Evolutionary conservation across 2,888 invertebrate genomes (phyloP).

Genomic region (Chaitophorus viminalis): DNA sequence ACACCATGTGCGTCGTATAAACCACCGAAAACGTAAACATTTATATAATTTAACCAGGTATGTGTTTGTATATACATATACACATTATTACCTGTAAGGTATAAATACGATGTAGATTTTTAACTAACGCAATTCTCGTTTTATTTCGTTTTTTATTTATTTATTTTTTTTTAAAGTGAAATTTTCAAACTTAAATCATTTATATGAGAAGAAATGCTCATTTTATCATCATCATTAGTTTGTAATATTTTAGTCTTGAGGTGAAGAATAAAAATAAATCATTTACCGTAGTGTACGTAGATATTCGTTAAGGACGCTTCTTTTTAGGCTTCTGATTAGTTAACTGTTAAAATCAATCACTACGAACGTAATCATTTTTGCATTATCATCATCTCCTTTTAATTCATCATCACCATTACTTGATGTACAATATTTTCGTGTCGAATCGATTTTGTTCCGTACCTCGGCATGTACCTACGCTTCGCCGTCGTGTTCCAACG

Average conservation of each 20-base stretch:
- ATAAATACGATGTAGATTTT: conserved; percentile 21
- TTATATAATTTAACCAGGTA: not conserved
- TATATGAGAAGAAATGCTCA: conserved; percentile 60
- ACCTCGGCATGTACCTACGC: not conserved
- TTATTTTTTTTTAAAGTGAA: conserved; percentile 18
- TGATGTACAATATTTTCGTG: conserved; percentile 12
- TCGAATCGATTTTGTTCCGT: conserved; percentile 4
- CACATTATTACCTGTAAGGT: not conserved
- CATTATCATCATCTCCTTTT: not conserved
- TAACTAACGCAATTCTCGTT: conserved; percentile 20
- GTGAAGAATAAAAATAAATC: conserved; percentile 19
- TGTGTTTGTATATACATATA: not conserved
- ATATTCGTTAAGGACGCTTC: conserved; percentile 53
- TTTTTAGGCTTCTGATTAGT: conserved; percentile 50
- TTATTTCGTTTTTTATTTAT: too few species aligned
- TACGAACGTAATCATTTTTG: conserved; percentile 1
- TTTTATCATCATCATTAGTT: conserved; percentile 61
- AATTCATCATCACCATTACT: not conserved
- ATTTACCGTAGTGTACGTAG: conserved; percentile 36
- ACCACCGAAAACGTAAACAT: not conserved
- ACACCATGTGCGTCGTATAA: too few species aligned
- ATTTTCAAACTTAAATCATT: conserved; percentile 42
- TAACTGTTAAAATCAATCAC: conserved; percentile 6
- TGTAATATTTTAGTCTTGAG: conserved; percentile 34
- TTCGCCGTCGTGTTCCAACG: not conserved